phyloP scores from a whole-genome alignment of 2,888 invertebrate genomes.

The Netelia virgata region DNA sequence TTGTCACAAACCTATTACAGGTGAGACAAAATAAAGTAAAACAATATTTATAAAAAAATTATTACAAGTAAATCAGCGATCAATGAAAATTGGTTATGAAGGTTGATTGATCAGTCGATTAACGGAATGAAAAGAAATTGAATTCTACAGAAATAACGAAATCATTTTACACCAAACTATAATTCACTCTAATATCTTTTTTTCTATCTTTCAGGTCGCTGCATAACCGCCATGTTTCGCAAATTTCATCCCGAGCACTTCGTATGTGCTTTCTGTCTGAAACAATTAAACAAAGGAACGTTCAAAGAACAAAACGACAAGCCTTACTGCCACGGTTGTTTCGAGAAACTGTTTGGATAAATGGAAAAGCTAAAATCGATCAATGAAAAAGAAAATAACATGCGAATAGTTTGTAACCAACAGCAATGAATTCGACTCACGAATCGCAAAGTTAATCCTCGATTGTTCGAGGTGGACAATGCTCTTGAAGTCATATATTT shows the following conservation, averaged over 20 bases:
- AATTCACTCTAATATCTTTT: neutral
- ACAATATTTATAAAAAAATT: neutral
- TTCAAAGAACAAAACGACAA: constrained; percentile 99
- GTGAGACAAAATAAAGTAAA: constrained; percentile 76
- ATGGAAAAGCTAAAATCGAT: constrained; percentile 20
- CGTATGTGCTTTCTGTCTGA: constrained; percentile 99
- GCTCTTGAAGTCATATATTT: constrained; percentile 11
- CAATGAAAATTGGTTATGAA: neutral
- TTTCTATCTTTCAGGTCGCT: constrained; percentile 88
- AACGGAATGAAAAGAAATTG: neutral
- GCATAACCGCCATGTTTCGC: constrained; percentile 99
- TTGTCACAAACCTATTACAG: constrained; percentile 98
- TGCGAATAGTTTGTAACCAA: constrained; percentile 39
- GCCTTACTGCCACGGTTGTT: constrained; percentile 99
- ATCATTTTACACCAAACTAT: neutral
- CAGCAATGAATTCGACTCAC: constrained; percentile 19
- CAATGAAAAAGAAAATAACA: constrained; percentile 8
- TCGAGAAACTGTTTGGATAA: constrained; percentile 96
- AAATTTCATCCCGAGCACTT: constrained; percentile 99
- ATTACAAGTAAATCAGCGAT: neutral
- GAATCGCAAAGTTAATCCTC: constrained; percentile 17
- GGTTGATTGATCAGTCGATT: too few species aligned
- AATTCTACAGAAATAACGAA: too few species aligned
- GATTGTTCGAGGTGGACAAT: constrained; percentile 11
- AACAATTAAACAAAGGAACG: constrained; percentile 99